Evolutionary conservation across 2,113 vertebrate species (phyloP), one percentile per base, ranked within the genome.

Genomic region (Colistium nudipinnis): DNA sequence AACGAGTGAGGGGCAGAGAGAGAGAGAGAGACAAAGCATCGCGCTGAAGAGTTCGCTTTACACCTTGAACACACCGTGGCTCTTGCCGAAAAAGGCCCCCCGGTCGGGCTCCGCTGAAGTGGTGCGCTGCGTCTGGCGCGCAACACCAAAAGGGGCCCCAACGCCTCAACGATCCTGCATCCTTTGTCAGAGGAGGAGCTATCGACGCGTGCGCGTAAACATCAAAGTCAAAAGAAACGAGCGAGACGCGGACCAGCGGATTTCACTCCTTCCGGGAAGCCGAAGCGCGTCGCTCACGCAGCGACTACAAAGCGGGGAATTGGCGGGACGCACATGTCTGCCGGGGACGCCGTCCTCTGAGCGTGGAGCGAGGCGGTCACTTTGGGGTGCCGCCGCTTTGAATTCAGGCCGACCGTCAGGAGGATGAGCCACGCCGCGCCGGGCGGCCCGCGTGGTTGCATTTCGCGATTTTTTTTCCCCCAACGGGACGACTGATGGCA

Each of bases 61-160:
- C 85, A 91, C 88, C 87, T 88, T 82, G 83, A 88, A 83, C 83
- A 82, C 72, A 31, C 54, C 84, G 91, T 92, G 86, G 72, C 55
- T 92, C 88, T 88, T 87, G 68, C 70, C 88, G 87, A 92, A 83
- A 85, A 88, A 91, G 90, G 83, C 59, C 68, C 60, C 68, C n/a
- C n/a, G n/a, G n/a, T n/a, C n/a, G n/a, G 71, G 74, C 75, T 70
- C 62, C 25, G 53, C 19, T 25, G 9, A 30, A 30, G 48, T 16
- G 3, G 48, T 17, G 20, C 30, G 2, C 64, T 38, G 65, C 44
- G 67, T 44, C 52, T 71, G 66, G 71, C 76, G 67, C 52, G 28
- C 31, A 67, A 19, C 28, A 57, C 38, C 31, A 36, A 76, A 81
- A 67, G 51, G 89, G n/a, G n/a, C n/a, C n/a, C 85, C 76, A 74